Evolutionary conservation across 2,113 vertebrate genomes (phyloP), one percentile per base, ranked within the genome.

Genomic region (Cichladusa arquata): DNA sequence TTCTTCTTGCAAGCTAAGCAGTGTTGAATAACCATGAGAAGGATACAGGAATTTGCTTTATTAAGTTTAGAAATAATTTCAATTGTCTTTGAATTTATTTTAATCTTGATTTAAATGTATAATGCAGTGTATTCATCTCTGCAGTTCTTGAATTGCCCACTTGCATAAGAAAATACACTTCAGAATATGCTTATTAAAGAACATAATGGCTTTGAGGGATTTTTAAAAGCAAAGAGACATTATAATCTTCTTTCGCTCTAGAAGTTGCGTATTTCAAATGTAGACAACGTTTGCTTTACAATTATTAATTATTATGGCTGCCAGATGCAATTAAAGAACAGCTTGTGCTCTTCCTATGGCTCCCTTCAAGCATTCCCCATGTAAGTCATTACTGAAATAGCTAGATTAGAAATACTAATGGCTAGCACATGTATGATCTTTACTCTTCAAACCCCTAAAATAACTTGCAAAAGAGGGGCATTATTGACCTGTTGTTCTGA

Each of bases 301-400:
- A 77, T 86, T 95, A 95, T 90, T 93, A 93, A 60, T 79, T 92
- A 90, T 84, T 56, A 76, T 83, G 53, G 71, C 86, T 92, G 47
- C 38, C 58, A 92, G 28, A 71, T 81, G 31, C 47, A 57, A 73
- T 56, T 80, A 94, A 95, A 94, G 25, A 95, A 53, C 62, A 93
- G 47, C 44, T 67, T 67, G 33, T 58, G 24, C 12, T 81, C 71
- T 53, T 60, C 58, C 73, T 42, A 57, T 23, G 40, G 18, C 66
- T 66, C 61, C 14, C 73, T 86, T 77, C 81, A 92, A 90, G 83
- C 50, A 50, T 26, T 92, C 44, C 58, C 47, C 47, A 54, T 24
- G 22, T 15, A 78, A 95, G 56, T 31, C 1, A 0, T 81, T 77
- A 86, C 20, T 85, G 48, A 34, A 81, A 90, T 42, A 82, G 70